Percentiles rank a stretch among this genome's conserved stretches.
Conservation (phyloP, 1,140 invertebrate genomes). For the Trichonephila inaurata region DNA sequence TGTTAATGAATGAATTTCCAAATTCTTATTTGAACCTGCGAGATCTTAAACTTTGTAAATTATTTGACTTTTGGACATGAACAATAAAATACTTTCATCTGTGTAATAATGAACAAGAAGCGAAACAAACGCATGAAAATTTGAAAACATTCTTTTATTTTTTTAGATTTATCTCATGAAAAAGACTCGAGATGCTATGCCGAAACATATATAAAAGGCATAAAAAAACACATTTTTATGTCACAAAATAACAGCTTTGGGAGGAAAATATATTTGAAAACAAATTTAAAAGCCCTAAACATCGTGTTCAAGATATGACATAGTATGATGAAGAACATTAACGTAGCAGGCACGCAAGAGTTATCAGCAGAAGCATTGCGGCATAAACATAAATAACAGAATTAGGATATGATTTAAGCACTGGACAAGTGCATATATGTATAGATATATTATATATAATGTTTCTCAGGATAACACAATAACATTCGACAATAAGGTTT, state of each 20-base stretch:
- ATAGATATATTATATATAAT: slow-evolving; percentile 35
- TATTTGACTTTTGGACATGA: no score
- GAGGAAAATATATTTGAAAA: slow-evolving; percentile 74
- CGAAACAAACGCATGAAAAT: slow-evolving; percentile 17
- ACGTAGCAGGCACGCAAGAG: slow-evolving; percentile 55
- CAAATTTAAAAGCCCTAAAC: slow-evolving; percentile 69
- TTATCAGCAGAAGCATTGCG: slow-evolving; percentile 66
- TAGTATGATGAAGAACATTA: slow-evolving; percentile 67
- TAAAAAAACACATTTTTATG: slow-evolving; percentile 70
- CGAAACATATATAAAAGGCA: slow-evolving; percentile 74
- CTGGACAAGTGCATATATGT: slow-evolving; percentile 50
- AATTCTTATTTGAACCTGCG: no score
- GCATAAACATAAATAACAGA: slow-evolving; percentile 55
- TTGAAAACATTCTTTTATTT: slow-evolving; percentile 76
- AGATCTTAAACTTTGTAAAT: no score
- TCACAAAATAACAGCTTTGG: slow-evolving; percentile 75
- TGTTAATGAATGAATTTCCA: no score
- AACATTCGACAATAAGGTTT: background rate
- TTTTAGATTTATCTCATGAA: slow-evolving; percentile 73
- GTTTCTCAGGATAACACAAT: slow-evolving; percentile 35
- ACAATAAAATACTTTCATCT: no score
- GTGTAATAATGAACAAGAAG: no score
- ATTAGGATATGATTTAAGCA: slow-evolving; percentile 70
- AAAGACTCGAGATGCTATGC: slow-evolving; percentile 75
- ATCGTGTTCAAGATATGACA: slow-evolving; percentile 70